These are phyloP conservation scores for Crotophaga sulcirostris DNA, from an alignment of 2,113 vertebrate genomes.

Conservation along the genomic window DNA sequence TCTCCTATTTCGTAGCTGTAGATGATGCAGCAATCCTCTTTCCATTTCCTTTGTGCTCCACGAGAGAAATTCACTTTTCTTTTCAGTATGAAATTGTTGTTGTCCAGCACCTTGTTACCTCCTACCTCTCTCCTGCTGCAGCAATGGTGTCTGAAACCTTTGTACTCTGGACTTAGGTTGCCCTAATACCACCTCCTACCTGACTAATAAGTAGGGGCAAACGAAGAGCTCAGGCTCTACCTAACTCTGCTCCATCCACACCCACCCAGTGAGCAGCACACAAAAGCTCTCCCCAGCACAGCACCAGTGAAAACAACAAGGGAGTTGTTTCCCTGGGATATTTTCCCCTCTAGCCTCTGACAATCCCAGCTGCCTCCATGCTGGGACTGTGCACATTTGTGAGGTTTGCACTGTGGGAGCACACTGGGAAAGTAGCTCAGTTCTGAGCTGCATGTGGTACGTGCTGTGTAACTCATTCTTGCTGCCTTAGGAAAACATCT, in stretches of 20 bases:
- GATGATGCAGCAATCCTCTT: background rate
- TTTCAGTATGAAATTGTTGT: background rate
- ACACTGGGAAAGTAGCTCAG: no score
- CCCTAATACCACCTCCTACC: background rate
- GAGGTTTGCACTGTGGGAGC: no score
- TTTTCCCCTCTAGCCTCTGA: background rate
- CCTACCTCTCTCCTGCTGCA: background rate
- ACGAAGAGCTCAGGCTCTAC: background rate
- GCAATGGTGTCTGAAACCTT: background rate
- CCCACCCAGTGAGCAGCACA: background rate
- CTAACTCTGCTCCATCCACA: background rate
- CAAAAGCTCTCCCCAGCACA: background rate
- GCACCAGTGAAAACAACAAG: background rate
- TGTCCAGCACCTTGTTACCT: background rate
- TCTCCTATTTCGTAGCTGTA: background rate
- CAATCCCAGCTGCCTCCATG: background rate
- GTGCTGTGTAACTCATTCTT: background rate
- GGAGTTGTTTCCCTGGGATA: background rate
- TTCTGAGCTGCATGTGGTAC: background rate
- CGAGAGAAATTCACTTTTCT: background rate
- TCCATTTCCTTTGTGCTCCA: background rate
- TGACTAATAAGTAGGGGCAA: background rate
- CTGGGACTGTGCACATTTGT: background rate
- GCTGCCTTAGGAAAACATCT: background rate
- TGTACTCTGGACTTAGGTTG: background rate